Evolutionary conservation across 1,140 invertebrate species (phyloP).

Genomic region (Euura saliciscinereae): DNA sequence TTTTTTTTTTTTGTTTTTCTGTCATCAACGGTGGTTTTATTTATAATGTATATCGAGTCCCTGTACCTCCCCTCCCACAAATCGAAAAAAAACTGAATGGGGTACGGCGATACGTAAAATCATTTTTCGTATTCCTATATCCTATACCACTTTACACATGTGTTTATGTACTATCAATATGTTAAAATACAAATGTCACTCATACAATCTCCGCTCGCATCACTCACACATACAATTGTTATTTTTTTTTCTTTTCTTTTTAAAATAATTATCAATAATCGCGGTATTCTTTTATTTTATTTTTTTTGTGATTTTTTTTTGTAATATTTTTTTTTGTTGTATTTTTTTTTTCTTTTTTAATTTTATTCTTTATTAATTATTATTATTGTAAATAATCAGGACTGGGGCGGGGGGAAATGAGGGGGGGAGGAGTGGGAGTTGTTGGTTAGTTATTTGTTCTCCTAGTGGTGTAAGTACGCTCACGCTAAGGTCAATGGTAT

Average conservation of each 20-base stretch:
- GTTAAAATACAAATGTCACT: slow-evolving; percentile 63
- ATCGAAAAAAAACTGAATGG: background rate
- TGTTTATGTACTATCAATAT: slow-evolving; percentile 54
- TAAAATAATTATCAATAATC: slow-evolving; percentile 58
- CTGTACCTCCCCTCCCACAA: background rate
- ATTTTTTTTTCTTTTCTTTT: slow-evolving; percentile 31
- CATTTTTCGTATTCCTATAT: slow-evolving; percentile 34
- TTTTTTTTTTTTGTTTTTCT: too few relatives aligned
- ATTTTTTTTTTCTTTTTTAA: slow-evolving; percentile 15
- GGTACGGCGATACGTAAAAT: background rate
- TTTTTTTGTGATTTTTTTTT: too few relatives aligned
- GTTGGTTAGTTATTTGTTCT: slow-evolving; percentile 58
- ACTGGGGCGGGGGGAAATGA: background rate
- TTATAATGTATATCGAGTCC: background rate
- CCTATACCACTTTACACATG: slow-evolving; percentile 58
- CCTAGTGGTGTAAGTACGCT: slow-evolving; percentile 58
- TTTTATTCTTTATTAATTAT: slow-evolving; percentile 30
- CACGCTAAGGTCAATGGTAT: slow-evolving; percentile 62
- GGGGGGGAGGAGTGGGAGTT: slow-evolving; percentile 22
- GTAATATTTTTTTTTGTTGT: slow-evolving; percentile 36
- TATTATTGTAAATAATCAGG: slow-evolving; percentile 57
- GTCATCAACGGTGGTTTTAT: too few relatives aligned
- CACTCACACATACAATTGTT: slow-evolving; percentile 51
- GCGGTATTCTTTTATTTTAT: slow-evolving; percentile 28
- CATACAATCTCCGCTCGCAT: slow-evolving; percentile 53